These are phyloP conservation scores for Orbicella faveolata DNA, from an alignment of 64 coral and sea anemone genomes.

Conservation along the genomic window DNA sequence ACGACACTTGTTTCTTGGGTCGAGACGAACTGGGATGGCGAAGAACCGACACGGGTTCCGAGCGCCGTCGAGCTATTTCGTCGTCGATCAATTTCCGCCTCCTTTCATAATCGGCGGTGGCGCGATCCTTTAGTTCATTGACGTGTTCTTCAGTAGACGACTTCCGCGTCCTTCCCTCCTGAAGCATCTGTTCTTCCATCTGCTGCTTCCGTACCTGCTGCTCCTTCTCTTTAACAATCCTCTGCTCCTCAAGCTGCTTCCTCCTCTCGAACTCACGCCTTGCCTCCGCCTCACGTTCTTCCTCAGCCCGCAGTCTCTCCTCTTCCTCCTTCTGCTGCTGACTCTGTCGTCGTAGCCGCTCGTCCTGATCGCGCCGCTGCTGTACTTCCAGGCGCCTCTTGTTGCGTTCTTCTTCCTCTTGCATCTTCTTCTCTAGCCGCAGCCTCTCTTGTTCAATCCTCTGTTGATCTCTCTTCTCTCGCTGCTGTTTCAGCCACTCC, in stretches of 20 bases:
- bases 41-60: conserved; percentile 61
- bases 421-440: conserved; percentile 57
- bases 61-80: conserved; percentile 64
- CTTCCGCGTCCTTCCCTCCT: conserved; percentile 20
- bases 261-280: conserved; percentile 54
- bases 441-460: conserved; percentile 67
- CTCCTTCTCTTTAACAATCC: conserved; percentile 79
- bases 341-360: conserved; percentile 44
- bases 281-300: conserved; percentile 46
- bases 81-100: conserved; percentile 77
- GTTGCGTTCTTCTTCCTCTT: conserved; percentile 70
- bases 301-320: conserved; percentile 42
- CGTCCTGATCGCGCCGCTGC: conserved; percentile 74
- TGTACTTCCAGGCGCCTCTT: conserved; percentile 65
- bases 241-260: conserved; percentile 70
- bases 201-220: conserved; percentile 66
- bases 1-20: conserved; percentile 92
- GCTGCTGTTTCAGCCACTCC: conserved; percentile 76
- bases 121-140: conserved; percentile 73
- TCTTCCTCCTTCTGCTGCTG: conserved; percentile 57
- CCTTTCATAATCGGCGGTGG: conserved; percentile 77
- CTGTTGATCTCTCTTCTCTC: conserved; percentile 77
- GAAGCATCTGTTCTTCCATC: conserved; percentile 28
- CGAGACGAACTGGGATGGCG: conserved; percentile 52
- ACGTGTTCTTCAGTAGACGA: conserved; percentile 66